These are phyloP conservation scores for rabbit (Oryctolagus cuniculus) DNA, from an alignment of 2,113 vertebrate genomes.

Conservation along the genomic window mOryCun1.1 NC_091449.1:57077501-57078000, in stretches of 20 bases:
- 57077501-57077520: conserved; percentile 90
- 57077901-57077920: not conserved
- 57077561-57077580: not conserved
- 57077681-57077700: not conserved
- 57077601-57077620: not conserved
- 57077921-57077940: not conserved
- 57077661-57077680: not conserved
- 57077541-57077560: conserved; percentile 90
- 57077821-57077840: not conserved
- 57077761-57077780: not conserved
- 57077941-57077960: not conserved
- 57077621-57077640: not conserved
- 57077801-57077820: not conserved
- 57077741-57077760: conserved; percentile 24
- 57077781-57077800: conserved; percentile 17
- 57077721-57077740: not conserved
- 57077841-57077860: not conserved
- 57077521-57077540: conserved; percentile 98
- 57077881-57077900: not conserved
- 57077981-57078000: not conserved
- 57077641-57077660: not conserved
- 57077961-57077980: not conserved
- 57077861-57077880: not conserved
- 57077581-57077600: not conserved
- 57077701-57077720: conserved; percentile 2